These are phyloP conservation scores for Nyctibius grandis DNA, from an alignment of 2,797 vertebrate genomes.

Conservation along the genomic window DNA sequence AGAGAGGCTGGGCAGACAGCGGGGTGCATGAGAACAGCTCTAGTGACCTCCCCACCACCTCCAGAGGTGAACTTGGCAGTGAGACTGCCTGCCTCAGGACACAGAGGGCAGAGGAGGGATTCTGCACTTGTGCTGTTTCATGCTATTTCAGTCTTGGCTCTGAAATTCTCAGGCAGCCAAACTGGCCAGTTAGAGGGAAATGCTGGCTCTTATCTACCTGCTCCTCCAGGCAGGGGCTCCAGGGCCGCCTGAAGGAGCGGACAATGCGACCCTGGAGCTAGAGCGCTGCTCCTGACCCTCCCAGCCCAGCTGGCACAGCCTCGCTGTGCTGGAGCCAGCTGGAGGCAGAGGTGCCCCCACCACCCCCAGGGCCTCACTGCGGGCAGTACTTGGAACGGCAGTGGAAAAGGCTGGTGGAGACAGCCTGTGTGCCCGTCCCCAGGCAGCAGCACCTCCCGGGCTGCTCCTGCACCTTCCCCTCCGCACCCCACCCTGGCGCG, in stretches of 20 bases:
- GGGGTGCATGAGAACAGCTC: background rate
- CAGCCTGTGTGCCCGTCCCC: rapidly evolving
- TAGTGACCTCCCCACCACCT: background rate
- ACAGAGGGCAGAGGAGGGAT: background rate
- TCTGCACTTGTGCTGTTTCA: background rate
- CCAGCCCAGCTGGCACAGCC: background rate
- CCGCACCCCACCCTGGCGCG: rapidly evolving
- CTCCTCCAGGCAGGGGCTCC: background rate
- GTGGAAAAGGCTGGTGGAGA: background rate
- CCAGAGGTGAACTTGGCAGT: background rate
- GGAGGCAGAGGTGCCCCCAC: background rate
- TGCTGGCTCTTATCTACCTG: background rate
- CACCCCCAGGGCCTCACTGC: background rate
- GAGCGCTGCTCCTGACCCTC: background rate
- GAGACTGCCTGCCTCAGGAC: background rate
- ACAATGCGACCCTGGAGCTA: background rate
- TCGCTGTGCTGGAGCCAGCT: background rate
- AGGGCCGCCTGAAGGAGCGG: background rate
- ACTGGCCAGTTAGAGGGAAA: background rate
- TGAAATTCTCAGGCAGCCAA: background rate
- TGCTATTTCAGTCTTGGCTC: background rate
- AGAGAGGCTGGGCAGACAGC: slow-evolving; percentile 79
- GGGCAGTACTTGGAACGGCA: background rate
- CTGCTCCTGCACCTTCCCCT: background rate
- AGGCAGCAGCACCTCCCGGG: background rate